Evolutionary conservation across 1,140 invertebrate genomes (phyloP).

Genomic region (Maniola jurtina): DNA sequence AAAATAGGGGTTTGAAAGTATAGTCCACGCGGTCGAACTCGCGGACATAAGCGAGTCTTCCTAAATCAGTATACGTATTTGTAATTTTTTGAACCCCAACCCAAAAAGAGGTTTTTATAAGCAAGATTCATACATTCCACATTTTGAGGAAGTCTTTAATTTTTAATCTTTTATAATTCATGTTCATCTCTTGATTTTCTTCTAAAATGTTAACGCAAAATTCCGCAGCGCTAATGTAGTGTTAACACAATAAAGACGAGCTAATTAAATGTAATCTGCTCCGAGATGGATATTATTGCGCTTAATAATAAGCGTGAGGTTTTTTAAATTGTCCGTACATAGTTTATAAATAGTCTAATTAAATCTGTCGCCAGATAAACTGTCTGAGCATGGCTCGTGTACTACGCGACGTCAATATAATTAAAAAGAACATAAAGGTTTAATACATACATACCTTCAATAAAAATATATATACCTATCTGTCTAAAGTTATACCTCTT

Average conservation of each 20-base stretch:
- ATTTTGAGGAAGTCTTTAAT: too few species aligned
- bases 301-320: background rate
- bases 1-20: too few species aligned
- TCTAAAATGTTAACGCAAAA: background rate
- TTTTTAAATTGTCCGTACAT: background rate
- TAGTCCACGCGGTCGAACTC: too few species aligned
- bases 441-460: background rate
- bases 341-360: background rate
- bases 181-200: too few species aligned
- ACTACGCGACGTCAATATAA: background rate
- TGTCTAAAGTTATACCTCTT: background rate
- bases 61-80: too few species aligned
- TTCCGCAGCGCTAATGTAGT: background rate
- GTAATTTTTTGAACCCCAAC: too few species aligned
- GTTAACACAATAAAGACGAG: background rate
- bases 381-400: background rate
- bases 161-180: too few species aligned
- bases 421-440: too few species aligned
- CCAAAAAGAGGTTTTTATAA: too few species aligned
- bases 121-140: too few species aligned
- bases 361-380: background rate
- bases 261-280: background rate
- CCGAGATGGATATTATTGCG: background rate
- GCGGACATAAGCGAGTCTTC: too few species aligned
- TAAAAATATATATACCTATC: background rate